Percentiles rank a stretch among this genome's conserved stretches.
These are phyloP conservation scores for Nineta flava DNA, from an alignment of 2,888 invertebrate genomes.

Conservation along the genomic window DNA sequence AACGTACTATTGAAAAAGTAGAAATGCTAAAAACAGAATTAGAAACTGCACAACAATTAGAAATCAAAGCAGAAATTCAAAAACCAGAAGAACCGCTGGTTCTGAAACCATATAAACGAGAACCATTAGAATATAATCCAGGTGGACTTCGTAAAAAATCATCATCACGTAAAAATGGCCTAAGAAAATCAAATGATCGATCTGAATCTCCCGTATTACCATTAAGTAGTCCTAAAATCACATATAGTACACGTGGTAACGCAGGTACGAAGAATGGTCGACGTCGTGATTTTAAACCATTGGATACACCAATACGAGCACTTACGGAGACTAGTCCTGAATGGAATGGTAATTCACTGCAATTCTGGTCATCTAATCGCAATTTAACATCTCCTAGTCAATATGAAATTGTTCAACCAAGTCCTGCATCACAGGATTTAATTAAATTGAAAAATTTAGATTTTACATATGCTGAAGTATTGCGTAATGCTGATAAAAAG, in stretches of 20 bases:
- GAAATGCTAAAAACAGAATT: slow-evolving; percentile 18
- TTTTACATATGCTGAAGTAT: slow-evolving; percentile 70
- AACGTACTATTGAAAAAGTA: slow-evolving; percentile 21
- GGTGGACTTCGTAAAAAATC: slow-evolving; percentile 49
- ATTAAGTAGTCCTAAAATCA: slow-evolving; percentile 43
- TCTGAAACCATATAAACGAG: slow-evolving; percentile 49
- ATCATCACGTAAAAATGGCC: slow-evolving; percentile 45
- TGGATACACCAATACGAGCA: slow-evolving; percentile 24
- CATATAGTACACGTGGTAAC: slow-evolving; percentile 30
- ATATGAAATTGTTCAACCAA: slow-evolving; percentile 39
- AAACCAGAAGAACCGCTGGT: slow-evolving; percentile 26
- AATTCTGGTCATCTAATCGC: slow-evolving; percentile 44
- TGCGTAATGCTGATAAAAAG: slow-evolving; percentile 48
- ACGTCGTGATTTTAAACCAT: slow-evolving; percentile 38
- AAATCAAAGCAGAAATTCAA: slow-evolving; percentile 20
- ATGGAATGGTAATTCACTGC: slow-evolving; percentile 57
- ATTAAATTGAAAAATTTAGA: slow-evolving; percentile 67
- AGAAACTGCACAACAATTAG: slow-evolving; percentile 20
- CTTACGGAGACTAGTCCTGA: slow-evolving; percentile 24
- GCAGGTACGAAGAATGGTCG: slow-evolving; percentile 26
- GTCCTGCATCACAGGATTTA: slow-evolving; percentile 68
- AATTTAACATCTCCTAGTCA: slow-evolving; percentile 39
- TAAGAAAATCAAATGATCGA: slow-evolving; percentile 45
- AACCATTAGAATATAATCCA: slow-evolving; percentile 58
- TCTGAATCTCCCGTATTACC: slow-evolving; percentile 55